phyloP scores from a whole-genome alignment of 2,797 vertebrate genomes.

The Rhynchotus rufescens region DNA sequence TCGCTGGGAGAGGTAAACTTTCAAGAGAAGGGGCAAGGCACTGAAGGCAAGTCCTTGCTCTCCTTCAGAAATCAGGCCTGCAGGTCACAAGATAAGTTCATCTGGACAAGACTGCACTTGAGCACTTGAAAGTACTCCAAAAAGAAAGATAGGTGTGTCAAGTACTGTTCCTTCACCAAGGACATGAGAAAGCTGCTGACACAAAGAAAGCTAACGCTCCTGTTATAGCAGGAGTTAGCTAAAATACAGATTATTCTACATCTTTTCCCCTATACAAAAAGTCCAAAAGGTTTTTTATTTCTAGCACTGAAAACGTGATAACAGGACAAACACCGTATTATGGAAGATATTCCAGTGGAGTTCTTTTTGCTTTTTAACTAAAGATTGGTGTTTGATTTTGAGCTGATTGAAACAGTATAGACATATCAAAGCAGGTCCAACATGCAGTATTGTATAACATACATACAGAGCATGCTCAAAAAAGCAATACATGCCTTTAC shows the following conservation, averaged over 20 bases:
- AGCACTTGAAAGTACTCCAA: neutral
- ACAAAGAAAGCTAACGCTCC: neutral
- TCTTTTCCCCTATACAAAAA: neutral
- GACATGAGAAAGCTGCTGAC: neutral
- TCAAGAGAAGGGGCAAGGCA: neutral
- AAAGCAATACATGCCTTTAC: neutral
- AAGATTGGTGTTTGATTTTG: neutral
- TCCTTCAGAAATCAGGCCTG: neutral
- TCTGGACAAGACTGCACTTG: neutral
- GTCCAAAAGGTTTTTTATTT: neutral
- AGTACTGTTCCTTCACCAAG: neutral
- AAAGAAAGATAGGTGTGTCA: neutral
- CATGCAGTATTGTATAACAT: neutral
- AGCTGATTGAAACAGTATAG: neutral
- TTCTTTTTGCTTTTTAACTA: neutral
- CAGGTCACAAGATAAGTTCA: neutral
- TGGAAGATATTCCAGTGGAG: neutral
- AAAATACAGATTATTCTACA: neutral
- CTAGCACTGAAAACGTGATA: neutral
- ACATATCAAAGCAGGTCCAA: neutral
- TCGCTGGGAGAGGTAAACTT: neutral
- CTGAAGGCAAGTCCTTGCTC: neutral
- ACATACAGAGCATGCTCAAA: neutral
- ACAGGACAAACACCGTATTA: neutral
- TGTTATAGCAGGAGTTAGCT: neutral